Conservation (phyloP, 2,797 vertebrate species). For the Hipposideros larvatus region DNA sequence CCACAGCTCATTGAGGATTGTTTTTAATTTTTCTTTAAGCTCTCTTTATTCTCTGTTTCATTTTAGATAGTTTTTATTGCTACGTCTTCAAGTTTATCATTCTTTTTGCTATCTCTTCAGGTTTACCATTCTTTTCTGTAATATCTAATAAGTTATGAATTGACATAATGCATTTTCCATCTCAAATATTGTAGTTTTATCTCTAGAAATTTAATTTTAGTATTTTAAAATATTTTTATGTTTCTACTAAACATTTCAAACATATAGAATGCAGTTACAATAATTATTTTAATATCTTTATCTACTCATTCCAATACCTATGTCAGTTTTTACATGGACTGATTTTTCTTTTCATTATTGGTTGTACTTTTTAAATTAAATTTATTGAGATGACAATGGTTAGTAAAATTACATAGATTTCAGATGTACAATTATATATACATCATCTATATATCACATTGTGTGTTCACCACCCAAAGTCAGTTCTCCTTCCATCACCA, state of each 20-base stretch:
- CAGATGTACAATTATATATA: no score
- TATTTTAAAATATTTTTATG: not conserved
- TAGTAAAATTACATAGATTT: no score
- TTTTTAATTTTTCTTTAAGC: slow-evolving; percentile 18
- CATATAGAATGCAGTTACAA: not conserved
- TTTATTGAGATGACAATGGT: no score
- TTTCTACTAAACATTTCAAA: not conserved
- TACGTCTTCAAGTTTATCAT: not conserved
- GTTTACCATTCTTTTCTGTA: not conserved
- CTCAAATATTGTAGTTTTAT: not conserved
- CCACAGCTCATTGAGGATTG: not conserved
- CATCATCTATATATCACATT: no score
- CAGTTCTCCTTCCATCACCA: no score
- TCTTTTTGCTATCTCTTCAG: not conserved
- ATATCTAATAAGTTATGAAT: not conserved
- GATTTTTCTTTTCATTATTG: not conserved
- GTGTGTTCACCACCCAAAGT: no score
- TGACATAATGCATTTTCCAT: not conserved
- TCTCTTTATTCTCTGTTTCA: not conserved
- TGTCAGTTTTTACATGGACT: not conserved
- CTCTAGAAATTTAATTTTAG: not conserved
- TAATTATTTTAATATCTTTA: not conserved
- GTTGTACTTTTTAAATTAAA: not conserved
- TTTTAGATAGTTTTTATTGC: slow-evolving; percentile 23
- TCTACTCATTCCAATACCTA: not conserved